Evolutionary conservation across 2,888 invertebrate species (phyloP).

Genomic region (Myathropa florea): DNA sequence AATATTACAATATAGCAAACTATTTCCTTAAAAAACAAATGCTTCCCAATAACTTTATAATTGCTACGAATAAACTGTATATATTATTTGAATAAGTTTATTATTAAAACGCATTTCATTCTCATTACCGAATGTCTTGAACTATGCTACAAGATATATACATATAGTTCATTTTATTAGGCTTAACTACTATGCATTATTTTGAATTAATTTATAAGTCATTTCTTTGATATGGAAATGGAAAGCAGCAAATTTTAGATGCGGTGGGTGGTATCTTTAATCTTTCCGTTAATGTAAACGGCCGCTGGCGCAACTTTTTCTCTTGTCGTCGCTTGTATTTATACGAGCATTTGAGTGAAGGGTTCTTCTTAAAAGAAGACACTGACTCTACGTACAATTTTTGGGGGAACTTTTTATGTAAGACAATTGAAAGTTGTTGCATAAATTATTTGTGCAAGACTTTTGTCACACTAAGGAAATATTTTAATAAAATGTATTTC

Average conservation of each 20-base stretch:
- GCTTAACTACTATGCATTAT: background rate
- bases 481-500: too few relatives aligned
- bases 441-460: background rate
- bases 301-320: slow-evolving; percentile 51
- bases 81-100: too few relatives aligned
- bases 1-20: too few relatives aligned
- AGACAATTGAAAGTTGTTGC: background rate
- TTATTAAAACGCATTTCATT: too few relatives aligned
- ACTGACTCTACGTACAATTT: background rate
- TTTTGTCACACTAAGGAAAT: background rate
- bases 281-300: slow-evolving; percentile 53
- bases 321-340: slow-evolving; percentile 1
- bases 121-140: background rate
- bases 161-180: background rate
- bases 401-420: background rate
- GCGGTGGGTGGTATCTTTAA: slow-evolving; percentile 29
- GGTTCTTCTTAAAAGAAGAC: background rate
- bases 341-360: too few relatives aligned
- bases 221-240: slow-evolving; percentile 49
- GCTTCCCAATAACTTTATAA: too few relatives aligned
- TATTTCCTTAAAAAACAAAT: too few relatives aligned
- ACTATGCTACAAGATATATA: background rate
- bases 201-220: background rate
- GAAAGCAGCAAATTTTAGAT: background rate
- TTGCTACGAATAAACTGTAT: too few relatives aligned